Evolutionary conservation across 92 coral and sea anemone species (phyloP).

Genomic region (Umimayanthus kanabou): DNA sequence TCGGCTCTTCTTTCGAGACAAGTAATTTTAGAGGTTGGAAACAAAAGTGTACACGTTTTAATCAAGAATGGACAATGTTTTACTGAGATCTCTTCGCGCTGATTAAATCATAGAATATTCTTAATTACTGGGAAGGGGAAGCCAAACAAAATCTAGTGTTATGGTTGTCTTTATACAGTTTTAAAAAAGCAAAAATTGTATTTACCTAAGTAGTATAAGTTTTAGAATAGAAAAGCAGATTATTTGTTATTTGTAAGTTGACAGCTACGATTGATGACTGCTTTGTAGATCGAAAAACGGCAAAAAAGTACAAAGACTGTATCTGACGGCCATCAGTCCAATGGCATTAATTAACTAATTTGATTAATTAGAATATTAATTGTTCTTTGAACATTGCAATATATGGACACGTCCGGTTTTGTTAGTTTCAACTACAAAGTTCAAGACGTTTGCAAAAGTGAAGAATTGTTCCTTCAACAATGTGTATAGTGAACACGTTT

Average conservation of each 20-base stretch:
- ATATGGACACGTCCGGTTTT: slow-evolving; percentile 3
- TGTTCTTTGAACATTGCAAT: slow-evolving; percentile 4
- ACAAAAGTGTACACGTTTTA: slow-evolving; percentile 39
- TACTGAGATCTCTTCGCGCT: not conserved
- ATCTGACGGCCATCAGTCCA: not conserved
- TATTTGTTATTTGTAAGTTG: not conserved
- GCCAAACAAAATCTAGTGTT: not conserved
- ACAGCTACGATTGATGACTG: not conserved
- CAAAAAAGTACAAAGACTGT: not conserved
- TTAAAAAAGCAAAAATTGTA: not conserved
- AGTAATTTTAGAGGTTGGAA: not conserved
- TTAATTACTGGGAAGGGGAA: not conserved
- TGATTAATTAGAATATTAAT: slow-evolving; percentile 3
- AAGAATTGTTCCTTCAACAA: slow-evolving; percentile 14
- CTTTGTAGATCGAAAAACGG: not conserved
- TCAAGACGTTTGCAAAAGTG: not conserved
- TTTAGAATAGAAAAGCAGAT: not conserved
- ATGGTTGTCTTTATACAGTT: not conserved
- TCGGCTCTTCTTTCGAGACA: slow-evolving; percentile 1
- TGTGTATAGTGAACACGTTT: slow-evolving; percentile 16
- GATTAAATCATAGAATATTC: not conserved
- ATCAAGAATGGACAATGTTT: slow-evolving; percentile 15
- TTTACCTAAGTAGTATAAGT: not conserved
- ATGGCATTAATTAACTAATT: not conserved
- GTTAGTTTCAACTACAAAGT: not conserved